Evolutionary conservation across 2,113 vertebrate species (phyloP).

Genomic region (Phoenicopterus ruber): DNA sequence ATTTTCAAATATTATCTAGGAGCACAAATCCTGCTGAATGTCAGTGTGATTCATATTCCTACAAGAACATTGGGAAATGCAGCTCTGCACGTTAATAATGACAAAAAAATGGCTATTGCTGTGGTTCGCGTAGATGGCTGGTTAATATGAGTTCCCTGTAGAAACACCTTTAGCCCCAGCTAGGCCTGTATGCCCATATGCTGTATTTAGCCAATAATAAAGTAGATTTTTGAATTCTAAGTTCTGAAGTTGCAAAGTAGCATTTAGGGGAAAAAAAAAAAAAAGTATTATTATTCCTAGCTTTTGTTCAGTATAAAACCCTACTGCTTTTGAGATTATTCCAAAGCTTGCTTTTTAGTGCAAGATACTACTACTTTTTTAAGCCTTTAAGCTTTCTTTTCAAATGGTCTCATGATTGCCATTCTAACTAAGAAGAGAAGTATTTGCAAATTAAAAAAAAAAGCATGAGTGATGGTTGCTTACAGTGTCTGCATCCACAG

Average conservation of each 20-base stretch:
- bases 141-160: neutral
- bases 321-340: neutral
- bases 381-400: slow-evolving; percentile 39
- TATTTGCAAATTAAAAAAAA: neutral
- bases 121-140: neutral
- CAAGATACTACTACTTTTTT: neutral
- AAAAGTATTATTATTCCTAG: neutral
- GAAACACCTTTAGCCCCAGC: neutral
- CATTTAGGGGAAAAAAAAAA: neutral
- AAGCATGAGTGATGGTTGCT: neutral
- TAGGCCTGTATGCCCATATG: neutral
- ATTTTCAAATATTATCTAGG: slow-evolving; percentile 25
- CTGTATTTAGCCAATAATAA: neutral
- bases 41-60: slow-evolving; percentile 41
- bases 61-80: neutral
- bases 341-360: neutral
- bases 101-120: neutral
- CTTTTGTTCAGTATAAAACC: slow-evolving; percentile 4
- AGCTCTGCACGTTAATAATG: neutral
- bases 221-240: slow-evolving; percentile 3
- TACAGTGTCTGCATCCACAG: neutral
- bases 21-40: slow-evolving; percentile 16
- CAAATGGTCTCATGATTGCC: neutral
- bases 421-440: neutral
- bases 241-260: neutral